Evolutionary conservation across 2,888 invertebrate genomes (phyloP).

Genomic region (Lasioglossum pauxillum): DNA sequence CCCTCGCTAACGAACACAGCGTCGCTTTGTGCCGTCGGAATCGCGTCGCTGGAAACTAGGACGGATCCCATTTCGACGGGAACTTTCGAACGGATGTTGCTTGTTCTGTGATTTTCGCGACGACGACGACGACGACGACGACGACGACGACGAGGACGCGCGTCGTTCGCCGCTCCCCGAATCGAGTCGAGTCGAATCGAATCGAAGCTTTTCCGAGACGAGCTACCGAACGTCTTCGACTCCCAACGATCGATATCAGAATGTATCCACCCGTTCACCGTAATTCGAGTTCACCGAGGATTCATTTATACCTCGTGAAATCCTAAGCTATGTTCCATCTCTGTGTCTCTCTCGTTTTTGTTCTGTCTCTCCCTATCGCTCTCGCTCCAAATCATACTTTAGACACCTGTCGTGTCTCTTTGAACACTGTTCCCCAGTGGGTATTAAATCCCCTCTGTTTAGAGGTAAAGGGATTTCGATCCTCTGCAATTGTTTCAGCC

Average conservation of each 20-base stretch:
- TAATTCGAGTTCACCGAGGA: background rate
- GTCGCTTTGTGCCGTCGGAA: conserved; percentile 29
- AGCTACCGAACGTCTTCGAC: background rate
- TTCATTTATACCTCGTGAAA: background rate
- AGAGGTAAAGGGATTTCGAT: background rate
- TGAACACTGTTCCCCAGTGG: background rate
- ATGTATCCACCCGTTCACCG: background rate
- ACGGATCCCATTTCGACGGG: conserved; percentile 49
- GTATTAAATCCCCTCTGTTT: background rate
- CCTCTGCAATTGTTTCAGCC: background rate
- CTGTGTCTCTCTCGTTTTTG: background rate
- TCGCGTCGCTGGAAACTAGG: conserved; percentile 49
- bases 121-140: too few relatives aligned
- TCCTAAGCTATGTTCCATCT: too few relatives aligned
- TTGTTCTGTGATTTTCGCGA: conserved; percentile 49
- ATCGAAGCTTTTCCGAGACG: background rate
- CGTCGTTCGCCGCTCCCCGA: background rate
- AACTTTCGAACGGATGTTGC: conserved; percentile 36
- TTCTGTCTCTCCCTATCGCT: background rate
- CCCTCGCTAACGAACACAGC: conserved; percentile 47
- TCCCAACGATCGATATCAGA: background rate
- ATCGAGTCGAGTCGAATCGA: background rate
- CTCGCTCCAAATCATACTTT: background rate
- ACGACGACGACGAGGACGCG: background rate
- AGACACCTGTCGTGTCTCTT: background rate